A percentile compares a stretch with the other conserved stretches of the same genome.
Conservation (phyloP, 2,888 invertebrate genomes). For the Cerceris ruficornis region DNA sequence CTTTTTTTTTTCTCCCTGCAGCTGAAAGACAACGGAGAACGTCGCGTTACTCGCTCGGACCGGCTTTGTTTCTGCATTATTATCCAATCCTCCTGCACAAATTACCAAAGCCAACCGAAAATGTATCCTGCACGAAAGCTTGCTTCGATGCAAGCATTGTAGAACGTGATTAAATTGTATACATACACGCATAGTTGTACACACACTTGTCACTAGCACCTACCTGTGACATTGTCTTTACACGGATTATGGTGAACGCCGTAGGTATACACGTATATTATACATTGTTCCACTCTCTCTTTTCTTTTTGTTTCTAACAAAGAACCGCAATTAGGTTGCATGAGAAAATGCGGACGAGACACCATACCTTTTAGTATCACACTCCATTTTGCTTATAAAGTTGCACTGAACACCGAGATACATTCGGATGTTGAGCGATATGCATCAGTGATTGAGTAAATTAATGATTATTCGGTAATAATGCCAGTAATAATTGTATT, state of each 20-base stretch:
- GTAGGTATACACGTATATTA: no score
- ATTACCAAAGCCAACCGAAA: no score
- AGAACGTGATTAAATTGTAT: background rate
- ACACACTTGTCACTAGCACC: background rate
- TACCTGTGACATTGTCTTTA: background rate
- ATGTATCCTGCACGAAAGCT: constrained; percentile 4
- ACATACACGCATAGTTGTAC: constrained; percentile 1
- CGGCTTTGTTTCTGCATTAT: no score
- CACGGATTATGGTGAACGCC: background rate
- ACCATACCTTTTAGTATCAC: background rate
- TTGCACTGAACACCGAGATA: constrained; percentile 10
- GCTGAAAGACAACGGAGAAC: no score
- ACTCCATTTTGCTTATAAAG: constrained; percentile 29
- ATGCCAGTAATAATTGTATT: no score
- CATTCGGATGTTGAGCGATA: constrained; percentile 28
- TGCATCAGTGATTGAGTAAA: background rate
- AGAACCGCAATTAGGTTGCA: constrained; percentile 33
- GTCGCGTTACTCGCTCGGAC: no score
- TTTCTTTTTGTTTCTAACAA: background rate
- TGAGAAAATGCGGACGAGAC: constrained; percentile 21
- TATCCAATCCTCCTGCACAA: no score
- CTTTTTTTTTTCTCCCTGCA: no score
- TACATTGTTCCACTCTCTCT: no score
- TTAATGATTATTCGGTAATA: no score
- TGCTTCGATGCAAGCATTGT: constrained; percentile 31